Evolutionary conservation across 2,888 invertebrate genomes (phyloP).

Genomic region (Brenthis hecate): DNA sequence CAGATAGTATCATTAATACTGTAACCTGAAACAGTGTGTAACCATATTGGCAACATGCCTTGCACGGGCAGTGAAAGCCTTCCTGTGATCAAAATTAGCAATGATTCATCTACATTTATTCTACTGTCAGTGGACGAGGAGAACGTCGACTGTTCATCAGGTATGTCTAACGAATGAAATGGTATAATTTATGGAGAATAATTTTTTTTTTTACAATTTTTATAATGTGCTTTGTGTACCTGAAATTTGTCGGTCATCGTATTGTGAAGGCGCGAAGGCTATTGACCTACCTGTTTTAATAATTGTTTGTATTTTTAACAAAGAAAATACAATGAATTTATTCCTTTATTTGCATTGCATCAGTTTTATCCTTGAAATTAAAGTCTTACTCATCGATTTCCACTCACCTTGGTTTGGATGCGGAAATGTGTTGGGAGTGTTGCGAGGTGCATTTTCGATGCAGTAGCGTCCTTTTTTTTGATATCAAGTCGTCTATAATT

Average conservation of each 20-base stretch:
- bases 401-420: constrained; percentile 29
- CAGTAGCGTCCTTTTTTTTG: neutral
- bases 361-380: constrained; percentile 33
- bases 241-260: constrained; percentile 9
- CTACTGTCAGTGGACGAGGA: constrained; percentile 32
- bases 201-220: neutral
- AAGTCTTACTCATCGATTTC: constrained; percentile 34
- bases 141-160: constrained; percentile 22
- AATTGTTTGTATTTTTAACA: constrained; percentile 17
- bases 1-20: constrained; percentile 25
- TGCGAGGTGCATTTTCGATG: constrained; percentile 10
- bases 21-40: constrained; percentile 24
- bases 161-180: constrained; percentile 25
- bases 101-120: constrained; percentile 33
- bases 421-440: constrained; percentile 31
- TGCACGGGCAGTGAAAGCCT: constrained; percentile 27
- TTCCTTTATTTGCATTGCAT: constrained; percentile 28
- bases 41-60: constrained; percentile 27
- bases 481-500: no score
- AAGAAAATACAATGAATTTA: constrained; percentile 7
- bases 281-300: constrained; percentile 19
- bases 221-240: constrained; percentile 8
- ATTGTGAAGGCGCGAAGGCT: constrained; percentile 17
- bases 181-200: neutral
- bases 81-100: constrained; percentile 33